Evolutionary conservation across 2,113 vertebrate genomes (phyloP), one percentile per base, ranked within the genome.

Genomic region (Ellobius talpinus): DNA sequence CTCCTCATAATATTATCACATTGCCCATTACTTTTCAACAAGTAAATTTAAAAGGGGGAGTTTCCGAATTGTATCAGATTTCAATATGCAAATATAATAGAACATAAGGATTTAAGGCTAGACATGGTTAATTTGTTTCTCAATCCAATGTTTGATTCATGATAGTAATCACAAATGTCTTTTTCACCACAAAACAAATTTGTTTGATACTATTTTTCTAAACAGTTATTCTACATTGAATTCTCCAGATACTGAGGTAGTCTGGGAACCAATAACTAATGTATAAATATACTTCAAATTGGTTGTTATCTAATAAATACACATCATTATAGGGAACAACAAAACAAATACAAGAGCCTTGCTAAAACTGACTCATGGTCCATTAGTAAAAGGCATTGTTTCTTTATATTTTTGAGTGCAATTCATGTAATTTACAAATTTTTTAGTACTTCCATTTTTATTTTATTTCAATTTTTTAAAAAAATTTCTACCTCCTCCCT

Each of bases 401-500:
- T 94, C 55, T 74, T 92, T 84, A 81, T 5, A 87, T 33, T 76
- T 93, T 93, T 91, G 36, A 94, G 68, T 90, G 42, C 4, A 90
- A 85, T 92, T 39, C 5, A 73, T 66, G 1, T 6, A 10, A 95
- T 78, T 90, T 85, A 7, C 12, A 89, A 19, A 84, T 85, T 87
- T 96, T 93, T 79, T n/a, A n/a, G n/a, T n/a, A n/a, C n/a, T n/a
- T n/a, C n/a, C n/a, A n/a, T n/a, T n/a, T n/a, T n/a, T n/a, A n/a
- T n/a, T n/a, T n/a, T n/a, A n/a, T n/a, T n/a, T n/a, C n/a, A n/a
- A n/a, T n/a, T n/a, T n/a, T n/a, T n/a, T n/a, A n/a, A n/a, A n/a
- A n/a, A n/a, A n/a, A n/a, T n/a, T n/a, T n/a, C n/a, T n/a, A n/a
- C n/a, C n/a, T n/a, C n/a, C n/a, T n/a, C n/a, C n/a, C n/a, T n/a